Conservation (phyloP, 2,113 vertebrate species). For the Grammomys dolichurus region DNA sequence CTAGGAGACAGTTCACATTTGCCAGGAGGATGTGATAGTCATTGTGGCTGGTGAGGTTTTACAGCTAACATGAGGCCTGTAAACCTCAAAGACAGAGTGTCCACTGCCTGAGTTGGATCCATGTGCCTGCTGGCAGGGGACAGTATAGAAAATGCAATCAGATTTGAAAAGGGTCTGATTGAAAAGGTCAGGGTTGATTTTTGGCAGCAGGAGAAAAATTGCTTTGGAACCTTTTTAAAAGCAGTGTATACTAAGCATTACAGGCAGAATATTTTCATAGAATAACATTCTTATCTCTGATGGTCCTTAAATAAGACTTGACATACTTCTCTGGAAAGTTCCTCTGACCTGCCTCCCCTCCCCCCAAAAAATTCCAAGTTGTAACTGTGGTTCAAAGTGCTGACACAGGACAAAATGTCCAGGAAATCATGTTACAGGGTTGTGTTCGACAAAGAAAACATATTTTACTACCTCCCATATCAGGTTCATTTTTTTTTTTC, state of each 20-base stretch:
- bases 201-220: slow-evolving; percentile 2
- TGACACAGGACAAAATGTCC: neutral
- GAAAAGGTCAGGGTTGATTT: slow-evolving; percentile 41
- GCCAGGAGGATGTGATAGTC: neutral
- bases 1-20: neutral
- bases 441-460: neutral
- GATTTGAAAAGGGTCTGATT: neutral
- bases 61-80: neutral
- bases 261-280: slow-evolving; percentile 6
- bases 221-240: slow-evolving; percentile 14
- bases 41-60: neutral
- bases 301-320: slow-evolving; percentile 10
- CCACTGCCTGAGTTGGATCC: neutral
- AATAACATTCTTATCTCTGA: neutral
- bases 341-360: neutral
- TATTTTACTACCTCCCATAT: slow-evolving; percentile 12
- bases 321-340: neutral
- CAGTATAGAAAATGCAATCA: slow-evolving; percentile 28
- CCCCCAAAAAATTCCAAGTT: neutral
- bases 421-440: neutral
- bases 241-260: neutral
- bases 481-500: slow-evolving; percentile 47
- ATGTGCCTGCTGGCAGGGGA: neutral
- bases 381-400: neutral
- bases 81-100: neutral